These are phyloP conservation scores for Gallinago solitaria DNA, from an alignment of 2,797 vertebrate species.

Conservation along the genomic window DNA sequence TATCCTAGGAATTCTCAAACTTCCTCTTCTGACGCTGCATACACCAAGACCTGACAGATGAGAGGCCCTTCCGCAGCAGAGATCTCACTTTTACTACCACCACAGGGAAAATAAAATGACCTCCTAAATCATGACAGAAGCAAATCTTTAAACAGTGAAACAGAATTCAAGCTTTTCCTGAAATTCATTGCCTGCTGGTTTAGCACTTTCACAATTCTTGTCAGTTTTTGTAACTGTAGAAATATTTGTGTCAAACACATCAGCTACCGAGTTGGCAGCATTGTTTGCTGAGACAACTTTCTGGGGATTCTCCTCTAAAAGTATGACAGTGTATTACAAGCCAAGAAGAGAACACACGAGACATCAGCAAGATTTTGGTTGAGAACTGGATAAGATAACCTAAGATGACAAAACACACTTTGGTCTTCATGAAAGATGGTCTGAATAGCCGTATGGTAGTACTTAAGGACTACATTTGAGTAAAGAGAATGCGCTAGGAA, in stretches of 20 bases:
- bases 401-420: neutral
- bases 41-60: neutral
- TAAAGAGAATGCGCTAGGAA: neutral
- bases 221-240: neutral
- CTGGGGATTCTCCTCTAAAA: neutral
- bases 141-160: neutral
- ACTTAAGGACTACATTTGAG: neutral
- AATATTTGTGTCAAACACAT: neutral
- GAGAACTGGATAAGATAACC: neutral
- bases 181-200: neutral
- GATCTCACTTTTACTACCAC: neutral
- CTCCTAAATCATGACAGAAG: neutral
- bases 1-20: neutral
- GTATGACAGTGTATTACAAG: neutral
- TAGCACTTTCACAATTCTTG: neutral
- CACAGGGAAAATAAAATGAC: neutral
- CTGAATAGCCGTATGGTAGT: neutral
- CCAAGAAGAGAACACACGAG: neutral
- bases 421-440: neutral
- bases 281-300: neutral
- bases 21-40: fast-evolving
- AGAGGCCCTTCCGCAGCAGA: neutral
- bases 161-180: neutral
- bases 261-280: neutral
- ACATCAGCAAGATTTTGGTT: neutral